Base-by-base conservation (phyloP, 64 coral and sea anemone genomes). In the Stichodactyla mertensii region DNA sequence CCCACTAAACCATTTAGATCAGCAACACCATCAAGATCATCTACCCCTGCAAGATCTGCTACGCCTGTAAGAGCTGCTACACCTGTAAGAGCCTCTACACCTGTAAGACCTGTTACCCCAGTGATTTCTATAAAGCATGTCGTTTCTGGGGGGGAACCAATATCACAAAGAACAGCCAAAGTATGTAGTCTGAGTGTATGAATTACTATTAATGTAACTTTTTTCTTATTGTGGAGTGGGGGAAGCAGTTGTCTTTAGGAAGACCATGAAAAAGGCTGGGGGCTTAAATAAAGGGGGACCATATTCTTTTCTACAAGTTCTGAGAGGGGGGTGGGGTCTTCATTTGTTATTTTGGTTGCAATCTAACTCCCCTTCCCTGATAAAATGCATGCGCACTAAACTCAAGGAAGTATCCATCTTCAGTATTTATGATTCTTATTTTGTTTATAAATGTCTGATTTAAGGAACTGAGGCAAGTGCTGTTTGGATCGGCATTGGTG, bases 401-500 rank as follows among this genome's bases (percentile, higher is more conserved):
- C 36, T 45, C 36, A 45, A 45, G 36, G 36, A 2, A 45, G 36
- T 45, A 45, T 45, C 36, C 36, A 45, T 45, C 36, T 45, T 45
- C 36, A 45, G 0, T 45, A 45, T 45, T 45, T 45, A 2, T 45
- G 3, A 45, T 45, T 58, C 56, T 58, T 58, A 58, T 58, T 58
- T 15, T 58, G 8, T 58, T 58, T 58, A 58, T 45, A 45, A 26
- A 27, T 28, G 24, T 31, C 12, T 12, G 11, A 3, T 64, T 64
- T 61, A 66, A 91, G 89, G 84, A 77, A 13, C 71, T 91, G 1
- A 83, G 89, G 22, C 24, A 78, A 52, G 69, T 91, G n/a, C 12
- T 91, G n/a, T 91, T 91, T 86, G 89, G 89, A n/a, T 83, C 84
- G 53, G 28, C 83, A 59, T 85, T 62, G 45, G 80, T 83, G 19